Evolutionary conservation across 2,113 vertebrate species (phyloP).

Genomic region (Myiopsitta monachus): DNA sequence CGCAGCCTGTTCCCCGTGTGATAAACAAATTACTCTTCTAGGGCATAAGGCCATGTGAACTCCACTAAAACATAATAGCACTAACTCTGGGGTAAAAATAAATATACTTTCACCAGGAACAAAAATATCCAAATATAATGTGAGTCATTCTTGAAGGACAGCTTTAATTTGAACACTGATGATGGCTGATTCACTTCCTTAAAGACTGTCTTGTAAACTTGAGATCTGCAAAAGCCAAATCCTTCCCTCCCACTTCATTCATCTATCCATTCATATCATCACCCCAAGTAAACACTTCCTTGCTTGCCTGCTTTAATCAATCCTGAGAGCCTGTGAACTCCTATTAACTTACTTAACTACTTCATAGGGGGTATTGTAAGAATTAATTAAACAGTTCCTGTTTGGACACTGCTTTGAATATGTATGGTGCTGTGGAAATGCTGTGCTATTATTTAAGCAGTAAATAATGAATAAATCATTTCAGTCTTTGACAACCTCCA

Average conservation of each 20-base stretch:
- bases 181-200: neutral
- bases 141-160: neutral
- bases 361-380: slow-evolving; percentile 19
- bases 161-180: neutral
- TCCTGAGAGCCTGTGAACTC: slow-evolving; percentile 41
- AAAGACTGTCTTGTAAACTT: neutral
- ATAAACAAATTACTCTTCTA: neutral
- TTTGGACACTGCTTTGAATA: slow-evolving; percentile 43
- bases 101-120: neutral
- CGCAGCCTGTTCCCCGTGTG: neutral
- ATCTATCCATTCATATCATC: neutral
- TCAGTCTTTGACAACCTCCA: neutral
- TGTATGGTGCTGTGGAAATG: neutral
- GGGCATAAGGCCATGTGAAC: neutral
- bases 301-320: slow-evolving; percentile 52
- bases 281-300: neutral
- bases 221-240: neutral
- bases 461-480: neutral
- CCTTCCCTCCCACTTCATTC: slow-evolving; percentile 19
- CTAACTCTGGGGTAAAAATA: neutral
- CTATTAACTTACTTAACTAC: slow-evolving; percentile 45
- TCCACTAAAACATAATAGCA: neutral
- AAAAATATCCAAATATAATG: neutral
- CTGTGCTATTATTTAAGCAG: neutral
- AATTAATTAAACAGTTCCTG: slow-evolving; percentile 60